These are phyloP conservation scores for Cantharis nigra DNA, from an alignment of 2,888 invertebrate species.

Conservation along the genomic window DNA sequence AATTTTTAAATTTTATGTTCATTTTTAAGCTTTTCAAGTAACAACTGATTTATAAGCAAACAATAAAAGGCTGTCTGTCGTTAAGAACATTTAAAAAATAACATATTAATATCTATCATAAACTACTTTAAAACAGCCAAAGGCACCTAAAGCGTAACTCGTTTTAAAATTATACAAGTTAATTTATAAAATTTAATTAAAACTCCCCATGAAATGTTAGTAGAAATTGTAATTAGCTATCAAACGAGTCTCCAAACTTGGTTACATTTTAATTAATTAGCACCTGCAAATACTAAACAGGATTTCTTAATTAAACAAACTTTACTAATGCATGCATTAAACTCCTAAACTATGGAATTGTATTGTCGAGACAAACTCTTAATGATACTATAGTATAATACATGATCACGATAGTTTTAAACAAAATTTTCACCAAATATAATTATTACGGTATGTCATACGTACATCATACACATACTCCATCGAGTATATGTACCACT, in stretches of 20 bases:
- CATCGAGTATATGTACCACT: background rate
- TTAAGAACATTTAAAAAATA: background rate
- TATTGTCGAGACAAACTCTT: constrained; percentile 29
- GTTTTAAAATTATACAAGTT: constrained; percentile 12
- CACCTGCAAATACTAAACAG: constrained; percentile 32
- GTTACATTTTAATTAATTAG: constrained; percentile 33
- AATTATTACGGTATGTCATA: background rate
- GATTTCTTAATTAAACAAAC: constrained; percentile 33
- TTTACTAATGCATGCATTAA: constrained; percentile 32
- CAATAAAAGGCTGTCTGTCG: background rate
- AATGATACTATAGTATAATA: constrained; percentile 17
- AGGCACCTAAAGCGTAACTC: background rate
- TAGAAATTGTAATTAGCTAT: constrained; percentile 26
- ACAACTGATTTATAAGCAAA: background rate
- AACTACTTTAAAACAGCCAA: constrained; percentile 7
- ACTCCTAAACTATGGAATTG: constrained; percentile 27
- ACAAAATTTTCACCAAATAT: constrained; percentile 1
- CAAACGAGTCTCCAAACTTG: constrained; percentile 27
- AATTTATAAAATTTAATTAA: constrained; percentile 30
- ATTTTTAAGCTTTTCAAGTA: background rate
- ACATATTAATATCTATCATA: constrained; percentile 4
- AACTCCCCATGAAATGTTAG: constrained; percentile 19
- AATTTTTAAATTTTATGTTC: background rate
- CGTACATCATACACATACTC: background rate
- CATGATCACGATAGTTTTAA: constrained; percentile 20